Conservation (phyloP, 1,140 invertebrate species). For the Brachionus rubens region DNA sequence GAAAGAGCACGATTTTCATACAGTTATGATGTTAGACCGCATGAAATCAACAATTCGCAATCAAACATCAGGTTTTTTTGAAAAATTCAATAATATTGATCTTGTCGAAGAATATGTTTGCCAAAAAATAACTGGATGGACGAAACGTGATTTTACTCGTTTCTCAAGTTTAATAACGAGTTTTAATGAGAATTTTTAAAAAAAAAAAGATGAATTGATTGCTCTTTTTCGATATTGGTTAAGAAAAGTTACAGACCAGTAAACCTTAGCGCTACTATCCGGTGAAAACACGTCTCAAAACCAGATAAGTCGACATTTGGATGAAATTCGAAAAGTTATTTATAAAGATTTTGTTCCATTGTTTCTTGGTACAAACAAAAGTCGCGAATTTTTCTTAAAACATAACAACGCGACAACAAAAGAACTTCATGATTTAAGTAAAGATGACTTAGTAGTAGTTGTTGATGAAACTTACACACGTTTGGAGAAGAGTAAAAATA, state of each 20-base stretch:
- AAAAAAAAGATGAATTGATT: conserved; percentile 12
- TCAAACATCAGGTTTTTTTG: too few relatives aligned
- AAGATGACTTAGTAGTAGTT: conserved; percentile 8
- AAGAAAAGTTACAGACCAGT: background rate
- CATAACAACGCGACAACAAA: conserved; percentile 11
- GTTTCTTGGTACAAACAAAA: conserved; percentile 18
- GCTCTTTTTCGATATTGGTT: conserved; percentile 26
- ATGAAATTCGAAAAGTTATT: too few relatives aligned
- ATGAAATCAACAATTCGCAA: too few relatives aligned
- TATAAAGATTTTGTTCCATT: conserved; percentile 25
- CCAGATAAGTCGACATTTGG: background rate
- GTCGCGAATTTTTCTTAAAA: conserved; percentile 14
- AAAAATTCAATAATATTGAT: too few relatives aligned
- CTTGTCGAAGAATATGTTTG: too few relatives aligned
- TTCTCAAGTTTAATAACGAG: too few relatives aligned
- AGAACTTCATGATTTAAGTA: background rate
- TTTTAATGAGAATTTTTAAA: too few relatives aligned
- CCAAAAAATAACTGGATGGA: too few relatives aligned
- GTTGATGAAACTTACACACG: conserved; percentile 11
- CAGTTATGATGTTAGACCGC: too few relatives aligned
- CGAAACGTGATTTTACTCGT: too few relatives aligned
- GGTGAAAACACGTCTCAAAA: background rate
- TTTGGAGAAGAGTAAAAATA: conserved; percentile 18
- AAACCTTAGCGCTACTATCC: background rate
- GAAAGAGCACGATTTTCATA: too few relatives aligned